phyloP scores from a whole-genome alignment of 2,113 vertebrate species.

The Psettodes erumei region DNA sequence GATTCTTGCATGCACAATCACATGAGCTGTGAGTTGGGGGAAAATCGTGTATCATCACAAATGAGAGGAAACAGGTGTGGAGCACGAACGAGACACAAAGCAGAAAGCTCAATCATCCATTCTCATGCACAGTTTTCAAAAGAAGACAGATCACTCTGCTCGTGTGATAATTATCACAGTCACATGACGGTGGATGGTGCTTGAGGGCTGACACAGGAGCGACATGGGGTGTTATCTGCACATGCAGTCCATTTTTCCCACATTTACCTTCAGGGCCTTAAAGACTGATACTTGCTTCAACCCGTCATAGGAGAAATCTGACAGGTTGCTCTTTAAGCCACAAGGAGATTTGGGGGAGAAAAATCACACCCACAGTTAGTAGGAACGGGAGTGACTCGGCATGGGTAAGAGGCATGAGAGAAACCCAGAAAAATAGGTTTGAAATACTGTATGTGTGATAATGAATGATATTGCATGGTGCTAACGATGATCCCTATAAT shows the following conservation, averaged over 20 bases:
- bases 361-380: constrained; percentile 81
- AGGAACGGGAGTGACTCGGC: constrained; percentile 35
- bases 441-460: constrained; percentile 6
- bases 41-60: background rate
- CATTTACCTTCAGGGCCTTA: constrained; percentile 98
- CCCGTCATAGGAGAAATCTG: constrained; percentile 93
- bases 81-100: constrained; percentile 15
- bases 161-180: constrained; percentile 26
- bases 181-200: constrained; percentile 40
- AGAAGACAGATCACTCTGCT: background rate
- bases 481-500: constrained; percentile 26
- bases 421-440: constrained; percentile 6
- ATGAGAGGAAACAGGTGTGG: background rate
- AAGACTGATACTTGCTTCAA: constrained; percentile 95
- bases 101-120: constrained; percentile 31
- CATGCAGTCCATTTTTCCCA: constrained; percentile 70
- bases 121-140: constrained; percentile 48
- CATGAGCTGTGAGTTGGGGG: background rate
- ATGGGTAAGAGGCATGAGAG: constrained; percentile 35
- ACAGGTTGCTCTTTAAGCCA: constrained; percentile 94
- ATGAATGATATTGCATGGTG: background rate
- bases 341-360: constrained; percentile 81
- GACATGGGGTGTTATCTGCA: constrained; percentile 41
- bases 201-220: constrained; percentile 35
- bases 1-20: constrained; percentile 42